A percentile compares a stretch with the other conserved stretches of the same genome.
phyloP scores from a whole-genome alignment of 2,797 vertebrate species.

The Babyrousa celebensis region DNA sequence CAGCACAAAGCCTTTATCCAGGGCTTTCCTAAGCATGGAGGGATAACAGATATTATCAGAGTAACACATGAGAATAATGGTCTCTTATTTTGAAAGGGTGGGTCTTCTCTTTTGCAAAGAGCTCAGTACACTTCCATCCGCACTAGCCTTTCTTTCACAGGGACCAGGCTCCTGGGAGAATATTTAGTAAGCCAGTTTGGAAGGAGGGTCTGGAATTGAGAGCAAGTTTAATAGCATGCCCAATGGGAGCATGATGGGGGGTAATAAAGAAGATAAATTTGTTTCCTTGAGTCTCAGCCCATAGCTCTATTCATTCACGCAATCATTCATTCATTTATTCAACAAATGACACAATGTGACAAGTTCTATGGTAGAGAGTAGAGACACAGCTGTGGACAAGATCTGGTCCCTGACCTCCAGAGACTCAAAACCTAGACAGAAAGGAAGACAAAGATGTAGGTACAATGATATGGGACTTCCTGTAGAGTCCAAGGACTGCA shows the following conservation, averaged over 20 bases:
- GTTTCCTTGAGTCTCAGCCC: background rate
- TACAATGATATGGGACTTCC: background rate
- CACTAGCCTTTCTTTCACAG: background rate
- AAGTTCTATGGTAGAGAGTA: background rate
- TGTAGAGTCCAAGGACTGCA: background rate
- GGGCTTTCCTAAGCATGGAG: background rate
- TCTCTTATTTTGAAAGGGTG: background rate
- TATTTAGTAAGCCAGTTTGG: background rate
- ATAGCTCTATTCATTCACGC: background rate
- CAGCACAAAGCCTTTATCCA: background rate
- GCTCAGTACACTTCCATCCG: background rate
- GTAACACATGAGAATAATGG: background rate
- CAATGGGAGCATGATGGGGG: no score
- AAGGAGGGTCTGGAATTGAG: background rate
- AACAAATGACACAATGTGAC: rapidly evolving
- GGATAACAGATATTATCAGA: background rate
- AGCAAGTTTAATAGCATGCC: no score
- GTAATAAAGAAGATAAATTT: background rate
- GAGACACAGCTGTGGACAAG: background rate
- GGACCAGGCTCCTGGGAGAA: background rate
- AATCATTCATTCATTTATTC: background rate
- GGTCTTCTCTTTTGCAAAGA: background rate
- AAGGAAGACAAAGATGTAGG: background rate
- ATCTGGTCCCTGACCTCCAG: background rate
- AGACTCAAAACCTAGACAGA: no score